Conservation (phyloP, 1,140 invertebrate genomes). For the Hyles euphorbiae region DNA sequence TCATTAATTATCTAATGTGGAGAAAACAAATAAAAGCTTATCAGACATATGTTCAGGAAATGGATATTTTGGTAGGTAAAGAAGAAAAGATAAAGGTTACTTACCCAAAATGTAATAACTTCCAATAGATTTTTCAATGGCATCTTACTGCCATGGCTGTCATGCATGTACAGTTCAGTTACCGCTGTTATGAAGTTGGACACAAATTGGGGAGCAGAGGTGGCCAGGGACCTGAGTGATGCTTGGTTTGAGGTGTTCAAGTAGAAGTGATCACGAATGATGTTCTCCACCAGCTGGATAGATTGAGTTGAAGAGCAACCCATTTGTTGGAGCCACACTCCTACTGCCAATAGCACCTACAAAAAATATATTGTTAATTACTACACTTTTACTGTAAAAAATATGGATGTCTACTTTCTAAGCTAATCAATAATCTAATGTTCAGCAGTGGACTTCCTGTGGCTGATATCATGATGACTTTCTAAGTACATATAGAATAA, state of each 20-base stretch:
- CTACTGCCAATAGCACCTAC: conserved; percentile 82
- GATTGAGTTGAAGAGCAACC: conserved; percentile 84
- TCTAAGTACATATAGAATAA: no score
- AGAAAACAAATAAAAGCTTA: no score
- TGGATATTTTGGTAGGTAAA: no score
- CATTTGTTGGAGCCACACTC: conserved; percentile 90
- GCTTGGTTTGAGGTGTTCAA: conserved; percentile 80
- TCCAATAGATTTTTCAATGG: conserved; percentile 79
- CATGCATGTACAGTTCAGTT: conserved; percentile 82
- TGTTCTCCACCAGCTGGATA: conserved; percentile 82
- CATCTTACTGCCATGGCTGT: conserved; percentile 64
- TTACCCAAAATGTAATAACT: conserved; percentile 80
- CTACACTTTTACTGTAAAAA: no score
- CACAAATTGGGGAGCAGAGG: conserved; percentile 84
- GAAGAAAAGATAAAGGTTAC: conserved; percentile 8
- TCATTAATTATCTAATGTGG: no score
- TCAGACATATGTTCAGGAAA: no score
- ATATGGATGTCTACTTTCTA: no score
- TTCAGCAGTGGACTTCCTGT: no score
- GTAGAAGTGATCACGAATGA: conserved; percentile 88
- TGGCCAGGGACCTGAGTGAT: conserved; percentile 81
- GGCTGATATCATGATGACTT: no score
- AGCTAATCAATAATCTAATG: no score
- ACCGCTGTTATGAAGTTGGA: conserved; percentile 88
- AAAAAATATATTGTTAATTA: conserved; percentile 1